These are phyloP conservation scores for Deroptyus accipitrinus DNA, from an alignment of 2,113 vertebrate species.

Conservation along the genomic window DNA sequence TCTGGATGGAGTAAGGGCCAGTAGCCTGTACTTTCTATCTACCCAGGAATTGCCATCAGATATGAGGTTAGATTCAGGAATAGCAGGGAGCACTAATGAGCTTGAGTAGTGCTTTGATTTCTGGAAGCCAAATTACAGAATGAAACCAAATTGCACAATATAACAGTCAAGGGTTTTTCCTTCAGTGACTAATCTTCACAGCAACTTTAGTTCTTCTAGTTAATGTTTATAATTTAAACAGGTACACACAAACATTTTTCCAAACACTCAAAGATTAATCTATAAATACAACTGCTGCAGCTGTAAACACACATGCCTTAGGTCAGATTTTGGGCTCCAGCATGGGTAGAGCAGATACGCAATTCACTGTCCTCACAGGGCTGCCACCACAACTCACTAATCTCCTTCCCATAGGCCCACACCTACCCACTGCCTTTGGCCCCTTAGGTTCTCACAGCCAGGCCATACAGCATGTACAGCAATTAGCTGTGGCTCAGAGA, in stretches of 20 bases:
- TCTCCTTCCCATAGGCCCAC: not conserved
- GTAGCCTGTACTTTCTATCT: not conserved
- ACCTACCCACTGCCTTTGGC: fast-evolving
- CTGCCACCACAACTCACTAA: not conserved
- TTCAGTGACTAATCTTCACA: not conserved
- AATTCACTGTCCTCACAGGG: too few relatives aligned
- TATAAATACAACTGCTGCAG: not conserved
- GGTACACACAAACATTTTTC: not conserved
- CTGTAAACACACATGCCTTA: not conserved
- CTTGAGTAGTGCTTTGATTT: not conserved
- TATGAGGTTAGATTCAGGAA: not conserved
- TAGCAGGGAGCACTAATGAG: not conserved
- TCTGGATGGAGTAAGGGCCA: not conserved
- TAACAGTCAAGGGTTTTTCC: not conserved
- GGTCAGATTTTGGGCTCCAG: not conserved
- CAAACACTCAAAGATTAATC: not conserved
- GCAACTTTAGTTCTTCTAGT: not conserved
- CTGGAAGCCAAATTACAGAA: not conserved
- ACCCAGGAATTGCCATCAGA: not conserved
- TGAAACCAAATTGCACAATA: not conserved
- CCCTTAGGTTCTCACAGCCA: not conserved
- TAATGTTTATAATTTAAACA: not conserved
- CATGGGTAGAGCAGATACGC: fast-evolving
- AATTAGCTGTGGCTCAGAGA: not conserved
- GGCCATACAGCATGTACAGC: fast-evolving